These are phyloP conservation scores for Troides aeacus DNA, from an alignment of 2,888 invertebrate species.

Conservation along the genomic window DNA sequence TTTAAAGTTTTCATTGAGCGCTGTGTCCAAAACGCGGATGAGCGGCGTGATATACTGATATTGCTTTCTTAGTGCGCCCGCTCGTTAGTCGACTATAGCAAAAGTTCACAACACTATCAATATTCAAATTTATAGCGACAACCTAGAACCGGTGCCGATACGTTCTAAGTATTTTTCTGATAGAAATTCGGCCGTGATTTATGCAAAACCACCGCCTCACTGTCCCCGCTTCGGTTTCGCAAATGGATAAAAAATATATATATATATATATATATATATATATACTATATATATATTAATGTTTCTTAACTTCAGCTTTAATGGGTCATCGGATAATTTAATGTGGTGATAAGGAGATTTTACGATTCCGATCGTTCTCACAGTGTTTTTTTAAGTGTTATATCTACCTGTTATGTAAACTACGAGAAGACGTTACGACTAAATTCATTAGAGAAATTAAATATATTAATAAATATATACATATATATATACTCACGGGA, in stretches of 20 bases:
- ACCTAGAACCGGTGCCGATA: constrained; percentile 48
- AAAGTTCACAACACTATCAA: constrained; percentile 58
- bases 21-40: constrained; percentile 64
- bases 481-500: too few relatives aligned
- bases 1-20: constrained; percentile 61
- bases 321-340: constrained; percentile 37
- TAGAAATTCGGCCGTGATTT: constrained; percentile 41
- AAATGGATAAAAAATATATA: not conserved
- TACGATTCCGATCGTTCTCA: constrained; percentile 14
- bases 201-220: constrained; percentile 37
- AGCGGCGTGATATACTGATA: constrained; percentile 72
- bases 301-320: constrained; percentile 42
- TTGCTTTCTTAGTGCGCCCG: constrained; percentile 64
- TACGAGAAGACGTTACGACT: too few relatives aligned
- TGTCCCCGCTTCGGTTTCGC: constrained; percentile 34
- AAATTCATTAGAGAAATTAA: too few relatives aligned
- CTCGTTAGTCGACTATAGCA: constrained; percentile 67
- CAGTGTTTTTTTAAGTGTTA: not conserved
- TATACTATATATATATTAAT: constrained; percentile 33
- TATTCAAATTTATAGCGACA: constrained; percentile 67
- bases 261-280: not conserved
- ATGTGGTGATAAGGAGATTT: constrained; percentile 23
- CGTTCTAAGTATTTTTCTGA: constrained; percentile 35
- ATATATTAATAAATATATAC: too few relatives aligned
- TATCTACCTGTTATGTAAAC: constrained; percentile 17